phyloP scores from a whole-genome alignment of 2,113 vertebrate species.

The Plotosus lineatus region DNA sequence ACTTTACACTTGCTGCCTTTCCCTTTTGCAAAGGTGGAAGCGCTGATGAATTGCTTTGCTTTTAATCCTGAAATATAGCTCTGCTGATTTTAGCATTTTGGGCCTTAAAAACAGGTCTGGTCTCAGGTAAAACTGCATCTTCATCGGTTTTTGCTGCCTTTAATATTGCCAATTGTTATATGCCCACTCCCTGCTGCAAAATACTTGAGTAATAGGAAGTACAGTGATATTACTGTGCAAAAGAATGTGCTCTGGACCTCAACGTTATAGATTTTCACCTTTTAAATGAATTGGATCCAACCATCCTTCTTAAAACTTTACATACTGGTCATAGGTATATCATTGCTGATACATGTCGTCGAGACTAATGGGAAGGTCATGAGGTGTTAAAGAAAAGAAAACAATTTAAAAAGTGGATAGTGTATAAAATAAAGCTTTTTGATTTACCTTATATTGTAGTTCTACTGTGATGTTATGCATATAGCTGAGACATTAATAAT shows the following conservation, averaged over 20 bases:
- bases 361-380: background rate
- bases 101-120: constrained; percentile 43
- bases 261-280: background rate
- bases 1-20: constrained; percentile 24
- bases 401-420: too few species aligned
- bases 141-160: constrained; percentile 7
- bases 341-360: background rate
- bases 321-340: background rate
- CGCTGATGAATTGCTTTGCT: constrained; percentile 50
- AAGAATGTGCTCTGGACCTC: background rate
- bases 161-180: constrained; percentile 28
- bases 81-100: constrained; percentile 45
- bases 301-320: background rate
- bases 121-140: constrained; percentile 33
- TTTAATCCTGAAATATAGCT: constrained; percentile 50
- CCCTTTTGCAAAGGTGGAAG: constrained; percentile 23
- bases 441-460: background rate
- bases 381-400: background rate
- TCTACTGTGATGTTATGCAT: background rate
- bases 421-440: background rate
- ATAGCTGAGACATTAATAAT: background rate
- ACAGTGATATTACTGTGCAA: constrained; percentile 1
- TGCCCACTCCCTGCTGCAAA: constrained; percentile 5
- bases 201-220: constrained; percentile 16
- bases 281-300: background rate